phyloP scores from a whole-genome alignment of 2,797 vertebrate genomes.

The Dipus sagitta region DNA sequence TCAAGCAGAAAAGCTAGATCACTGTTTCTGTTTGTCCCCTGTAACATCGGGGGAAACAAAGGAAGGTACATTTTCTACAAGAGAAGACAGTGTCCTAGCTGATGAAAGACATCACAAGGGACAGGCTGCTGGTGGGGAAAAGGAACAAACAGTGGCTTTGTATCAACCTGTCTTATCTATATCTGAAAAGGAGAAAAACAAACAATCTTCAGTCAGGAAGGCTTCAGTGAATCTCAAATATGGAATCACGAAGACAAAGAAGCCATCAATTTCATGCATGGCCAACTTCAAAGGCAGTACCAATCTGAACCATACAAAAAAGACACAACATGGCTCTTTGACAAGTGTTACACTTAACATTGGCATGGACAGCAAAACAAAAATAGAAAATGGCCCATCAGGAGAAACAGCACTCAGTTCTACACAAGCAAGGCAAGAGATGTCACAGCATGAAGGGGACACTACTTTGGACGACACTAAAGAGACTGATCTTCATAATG shows the following conservation, averaged over 20 bases:
- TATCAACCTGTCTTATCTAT: neutral
- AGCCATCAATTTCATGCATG: neutral
- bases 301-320: neutral
- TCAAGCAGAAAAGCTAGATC: conserved; percentile 25
- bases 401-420: neutral
- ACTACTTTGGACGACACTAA: conserved; percentile 6
- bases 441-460: neutral
- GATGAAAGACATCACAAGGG: neutral
- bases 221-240: neutral
- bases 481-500: conserved; percentile 21
- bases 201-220: conserved; percentile 22
- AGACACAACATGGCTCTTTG: neutral
- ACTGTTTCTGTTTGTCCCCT: neutral
- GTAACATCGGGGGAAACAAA: neutral
- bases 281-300: too few relatives aligned
- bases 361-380: neutral
- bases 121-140: neutral
- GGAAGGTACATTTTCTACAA: conserved; percentile 31
- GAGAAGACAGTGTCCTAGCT: neutral
- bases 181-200: conserved; percentile 37
- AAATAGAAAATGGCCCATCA: neutral
- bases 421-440: conserved; percentile 14
- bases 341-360: neutral
- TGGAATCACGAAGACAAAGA: conserved; percentile 59
- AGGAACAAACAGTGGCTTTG: neutral